Base-by-base conservation (phyloP, 2,888 invertebrate species). In the Plagiodera versicolora region DNA sequence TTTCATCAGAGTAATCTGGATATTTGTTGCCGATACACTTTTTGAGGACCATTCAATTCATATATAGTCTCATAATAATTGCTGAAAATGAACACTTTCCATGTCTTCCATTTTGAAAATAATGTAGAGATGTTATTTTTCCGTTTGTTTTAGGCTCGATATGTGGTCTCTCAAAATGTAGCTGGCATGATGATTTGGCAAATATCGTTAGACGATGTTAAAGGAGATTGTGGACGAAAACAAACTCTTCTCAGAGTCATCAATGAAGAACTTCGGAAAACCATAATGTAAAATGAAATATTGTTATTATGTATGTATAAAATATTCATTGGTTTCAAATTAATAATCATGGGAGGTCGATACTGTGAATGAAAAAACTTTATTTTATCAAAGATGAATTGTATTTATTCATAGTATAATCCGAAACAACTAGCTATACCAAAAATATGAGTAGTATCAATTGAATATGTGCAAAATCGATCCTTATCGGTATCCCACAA, bases 401-500 rank as follows among this genome's bases (percentile, higher is more conserved):
- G n/a, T n/a, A n/a, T 45, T 83, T 80, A 90, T 78, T 90, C 90
- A 70, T 86, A 86, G 77, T 90, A 90, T 52, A 89, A 75, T 20
- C 86, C 89, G 73, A 88, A 87, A 58, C 89, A 88, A 51, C 84
- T 82, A 24, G 86, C 87, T 70, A 84, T 83, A 17, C 86, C 87
- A 73, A 84, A 86, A 58, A 89, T 82, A 61, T 86, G 83, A 61
- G 83, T 83, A 70, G 87, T 88, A 75, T 89, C 89, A 72, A 83
- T 85, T 35, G 82, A 82, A 69, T 84, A 84, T 0, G 81, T 78
- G 0, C 85, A 85, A 74, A 85, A 89, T 54, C 82, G 81, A 71
- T 90, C 90, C 53, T 85, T 82, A 46, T 87, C 85, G 39, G 81
- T 75, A 72, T 90, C 90, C 89, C 90, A 90, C 17, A 90, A 77